A percentile compares a stretch with the other conserved stretches of the same genome.
Conservation (phyloP, 2,113 vertebrate genomes). For the Bombycilla garrulus region DNA sequence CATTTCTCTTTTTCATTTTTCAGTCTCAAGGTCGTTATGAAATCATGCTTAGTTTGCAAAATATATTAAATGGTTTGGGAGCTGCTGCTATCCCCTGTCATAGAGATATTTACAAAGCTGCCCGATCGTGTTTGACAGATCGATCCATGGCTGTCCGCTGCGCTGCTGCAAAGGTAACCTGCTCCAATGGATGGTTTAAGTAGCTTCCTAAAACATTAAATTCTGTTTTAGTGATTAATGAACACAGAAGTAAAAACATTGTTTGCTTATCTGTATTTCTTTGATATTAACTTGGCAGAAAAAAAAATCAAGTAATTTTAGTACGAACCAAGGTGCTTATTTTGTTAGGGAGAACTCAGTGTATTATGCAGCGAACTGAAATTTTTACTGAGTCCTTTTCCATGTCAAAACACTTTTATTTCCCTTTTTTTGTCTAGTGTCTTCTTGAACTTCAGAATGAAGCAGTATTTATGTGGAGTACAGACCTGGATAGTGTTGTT, state of each 20-base stretch:
- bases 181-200: not conserved
- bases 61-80: slow-evolving; percentile 85
- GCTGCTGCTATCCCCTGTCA: slow-evolving; percentile 81
- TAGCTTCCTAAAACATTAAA: not conserved
- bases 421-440: slow-evolving; percentile 76
- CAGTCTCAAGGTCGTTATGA: slow-evolving; percentile 96
- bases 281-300: not conserved
- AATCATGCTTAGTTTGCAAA: slow-evolving; percentile 89
- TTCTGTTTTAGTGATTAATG: not conserved
- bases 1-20: slow-evolving; percentile 8
- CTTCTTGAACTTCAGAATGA: slow-evolving; percentile 92
- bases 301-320: not conserved
- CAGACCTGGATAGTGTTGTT: slow-evolving; percentile 88
- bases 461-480: slow-evolving; percentile 88
- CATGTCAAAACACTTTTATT: not conserved
- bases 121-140: slow-evolving; percentile 86
- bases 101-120: slow-evolving; percentile 92
- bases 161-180: slow-evolving; percentile 88
- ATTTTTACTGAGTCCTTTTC: not conserved
- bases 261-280: not conserved
- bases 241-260: not conserved
- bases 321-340: not conserved
- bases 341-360: not conserved
- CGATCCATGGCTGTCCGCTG: slow-evolving; percentile 94
- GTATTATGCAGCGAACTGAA: not conserved